Evolutionary conservation across 2,888 invertebrate genomes (phyloP), one percentile per base, ranked within the genome.

Genomic region (Quadriops clusia): DNA sequence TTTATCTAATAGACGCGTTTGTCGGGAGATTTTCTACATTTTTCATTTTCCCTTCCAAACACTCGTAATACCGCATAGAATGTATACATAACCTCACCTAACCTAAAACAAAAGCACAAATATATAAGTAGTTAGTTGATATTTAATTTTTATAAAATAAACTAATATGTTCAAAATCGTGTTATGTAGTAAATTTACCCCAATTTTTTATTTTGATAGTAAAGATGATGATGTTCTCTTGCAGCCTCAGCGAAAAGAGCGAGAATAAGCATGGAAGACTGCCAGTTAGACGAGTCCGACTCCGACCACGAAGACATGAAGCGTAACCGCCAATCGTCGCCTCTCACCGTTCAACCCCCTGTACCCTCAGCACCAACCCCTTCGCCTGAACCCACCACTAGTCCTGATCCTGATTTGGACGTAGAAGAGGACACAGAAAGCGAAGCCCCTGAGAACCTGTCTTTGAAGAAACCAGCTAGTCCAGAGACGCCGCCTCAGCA

Each of bases 371-470:
- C 2, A 42, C 44, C 24, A 41, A 50, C 35, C 38, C 57, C 27
- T 37, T 51, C 42, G 20, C 46, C 46, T 10, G 42, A 39, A 43
- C 50, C 30, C 45, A 50, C 44, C 45, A 56, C 27, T 34, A 69
- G 39, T 8, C 42, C 44, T 10, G 42, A 42, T 30, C 63, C 65
- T 14, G 68, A 69, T 53, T 65, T 68, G 0, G 70, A 70, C 45
- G 70, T 70, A 30, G 51, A 51, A 30, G 70, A 70, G 50, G 55
- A 65, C 10, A 68, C 65, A 27, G 67, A 56, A 31, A 45, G 66
- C 8, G 65, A 68, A 18, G 70, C 71, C 0, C 86, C 86, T 0
- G 86, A 86, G 56, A 86, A 86, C 58, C 65, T 86, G 0, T 84
- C 84, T 16, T 67, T 86, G 46, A 82, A 85, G 49, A 84, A 77